A percentile compares a stretch with the other conserved stretches of the same genome.
Conservation (phyloP, 2,113 vertebrate genomes). For the Xyrauchen texanus region DNA sequence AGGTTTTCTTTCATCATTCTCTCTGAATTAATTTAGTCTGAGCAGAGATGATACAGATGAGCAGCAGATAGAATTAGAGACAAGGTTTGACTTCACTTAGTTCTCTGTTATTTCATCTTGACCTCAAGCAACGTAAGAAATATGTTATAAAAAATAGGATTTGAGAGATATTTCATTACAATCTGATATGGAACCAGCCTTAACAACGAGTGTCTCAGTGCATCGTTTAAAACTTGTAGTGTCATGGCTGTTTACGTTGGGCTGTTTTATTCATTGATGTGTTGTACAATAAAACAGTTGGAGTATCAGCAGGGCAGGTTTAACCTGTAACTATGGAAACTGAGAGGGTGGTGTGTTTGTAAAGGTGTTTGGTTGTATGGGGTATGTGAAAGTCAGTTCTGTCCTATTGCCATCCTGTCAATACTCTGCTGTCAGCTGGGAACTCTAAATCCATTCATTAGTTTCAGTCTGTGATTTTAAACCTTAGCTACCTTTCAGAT, state of each 20-base stretch:
- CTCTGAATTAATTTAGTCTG: slow-evolving; percentile 47
- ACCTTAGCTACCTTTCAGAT: no score
- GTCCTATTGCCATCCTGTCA: slow-evolving; percentile 21
- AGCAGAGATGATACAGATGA: slow-evolving; percentile 50
- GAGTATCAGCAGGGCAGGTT: not conserved
- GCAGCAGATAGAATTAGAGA: slow-evolving; percentile 50
- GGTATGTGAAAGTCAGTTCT: slow-evolving; percentile 15
- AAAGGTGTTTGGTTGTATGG: not conserved
- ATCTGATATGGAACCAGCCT: not conserved
- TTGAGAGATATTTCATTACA: slow-evolving; percentile 7
- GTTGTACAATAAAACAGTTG: slow-evolving; percentile 19
- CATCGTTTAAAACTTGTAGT: not conserved
- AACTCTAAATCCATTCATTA: not conserved
- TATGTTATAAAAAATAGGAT: not conserved
- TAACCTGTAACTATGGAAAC: slow-evolving; percentile 28
- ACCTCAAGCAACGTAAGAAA: slow-evolving; percentile 33
- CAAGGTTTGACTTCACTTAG: slow-evolving; percentile 54
- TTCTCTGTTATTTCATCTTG: slow-evolving; percentile 50
- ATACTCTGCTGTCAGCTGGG: slow-evolving; percentile 24
- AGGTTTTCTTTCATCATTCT: slow-evolving; percentile 58
- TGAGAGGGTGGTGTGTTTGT: slow-evolving; percentile 1
- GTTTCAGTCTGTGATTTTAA: no score
- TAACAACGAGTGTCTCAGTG: not conserved
- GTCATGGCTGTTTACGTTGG: slow-evolving; percentile 14
- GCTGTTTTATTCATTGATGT: not conserved